These are phyloP conservation scores for Diglossa cyanea DNA, from an alignment of 2,797 vertebrate genomes.

Conservation along the genomic window DNA sequence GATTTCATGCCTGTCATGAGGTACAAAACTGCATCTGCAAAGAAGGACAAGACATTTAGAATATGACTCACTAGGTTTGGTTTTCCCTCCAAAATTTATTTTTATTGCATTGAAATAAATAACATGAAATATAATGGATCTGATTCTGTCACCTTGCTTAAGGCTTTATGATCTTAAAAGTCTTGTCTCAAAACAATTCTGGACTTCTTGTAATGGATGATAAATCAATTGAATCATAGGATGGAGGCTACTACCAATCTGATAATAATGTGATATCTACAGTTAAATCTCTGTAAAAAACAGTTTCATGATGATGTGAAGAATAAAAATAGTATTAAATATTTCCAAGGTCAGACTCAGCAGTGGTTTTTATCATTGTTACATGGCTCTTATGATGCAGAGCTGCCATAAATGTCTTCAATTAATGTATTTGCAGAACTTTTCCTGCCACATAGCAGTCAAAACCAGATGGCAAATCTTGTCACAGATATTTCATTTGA, in stretches of 20 bases:
- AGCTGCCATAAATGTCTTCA: not conserved
- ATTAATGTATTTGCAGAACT: not conserved
- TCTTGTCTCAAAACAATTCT: not conserved
- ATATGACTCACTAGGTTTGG: not conserved
- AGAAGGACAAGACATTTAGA: not conserved
- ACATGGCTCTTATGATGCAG: not conserved
- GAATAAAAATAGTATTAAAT: not conserved
- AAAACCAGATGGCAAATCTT: constrained; percentile 21
- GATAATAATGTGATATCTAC: not conserved
- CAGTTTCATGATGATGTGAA: not conserved
- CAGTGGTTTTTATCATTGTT: not conserved
- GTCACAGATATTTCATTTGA: not conserved
- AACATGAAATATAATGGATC: not conserved
- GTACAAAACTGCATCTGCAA: not conserved
- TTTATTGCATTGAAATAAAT: not conserved
- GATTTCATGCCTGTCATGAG: not conserved
- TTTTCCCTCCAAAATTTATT: not conserved
- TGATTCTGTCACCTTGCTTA: not conserved
- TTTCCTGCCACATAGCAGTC: not conserved
- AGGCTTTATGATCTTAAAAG: not conserved
- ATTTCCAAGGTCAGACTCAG: not conserved
- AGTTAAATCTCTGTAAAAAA: not conserved
- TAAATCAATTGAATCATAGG: not conserved
- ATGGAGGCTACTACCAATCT: too few species aligned
- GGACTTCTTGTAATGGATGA: not conserved